Base-by-base conservation (phyloP, 2,797 vertebrate genomes). In the Zenarchopterus dispar region DNA sequence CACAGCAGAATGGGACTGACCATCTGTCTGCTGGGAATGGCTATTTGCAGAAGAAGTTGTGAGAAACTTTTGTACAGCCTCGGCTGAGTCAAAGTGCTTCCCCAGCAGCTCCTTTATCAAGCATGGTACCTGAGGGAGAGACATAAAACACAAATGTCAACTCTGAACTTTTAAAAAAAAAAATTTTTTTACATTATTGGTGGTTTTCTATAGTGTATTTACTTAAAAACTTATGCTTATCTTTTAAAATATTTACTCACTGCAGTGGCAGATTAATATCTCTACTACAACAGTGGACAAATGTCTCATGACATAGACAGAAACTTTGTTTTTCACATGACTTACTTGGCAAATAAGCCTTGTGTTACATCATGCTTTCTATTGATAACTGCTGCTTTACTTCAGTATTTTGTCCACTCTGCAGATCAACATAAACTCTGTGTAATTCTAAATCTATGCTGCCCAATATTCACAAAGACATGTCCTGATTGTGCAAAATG, bases 101-200 rank as follows among this genome's bases (percentile, higher is more conserved):
- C 89, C 89, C 68, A 93, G 17, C 48, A 92, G 73, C 24, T 92
- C 89, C 54, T 90, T 92, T 54, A 93, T 89, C 76, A 93, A 69
- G 47, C 82, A 86, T 0, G 92, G 88, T 36, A 93, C 84, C 93
- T 93, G 70, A 44, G 36, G 36, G 22, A n/a, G 26, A 77, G 17
- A 84, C 39, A 73, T 36, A 51, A 80, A 76, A 77, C 23, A 67
- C 2, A 42, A 8, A 68, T 0, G 51, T 47, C 41, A 62, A 13
- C 8, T 36, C 23, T 53, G 1, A 48, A 5, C 19, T 47, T 10
- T 36, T 2, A 36, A 36, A 36, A 36, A 2, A 10, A 33, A 7
- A 5, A 7, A 33, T 33, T 33, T 33, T 9, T 7, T 5, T n/a
- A n/a, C n/a, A n/a, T n/a, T n/a, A n/a, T n/a, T n/a, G n/a, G n/a